phyloP scores from a whole-genome alignment of 1,140 invertebrate species.

The Cydia amplana region DNA sequence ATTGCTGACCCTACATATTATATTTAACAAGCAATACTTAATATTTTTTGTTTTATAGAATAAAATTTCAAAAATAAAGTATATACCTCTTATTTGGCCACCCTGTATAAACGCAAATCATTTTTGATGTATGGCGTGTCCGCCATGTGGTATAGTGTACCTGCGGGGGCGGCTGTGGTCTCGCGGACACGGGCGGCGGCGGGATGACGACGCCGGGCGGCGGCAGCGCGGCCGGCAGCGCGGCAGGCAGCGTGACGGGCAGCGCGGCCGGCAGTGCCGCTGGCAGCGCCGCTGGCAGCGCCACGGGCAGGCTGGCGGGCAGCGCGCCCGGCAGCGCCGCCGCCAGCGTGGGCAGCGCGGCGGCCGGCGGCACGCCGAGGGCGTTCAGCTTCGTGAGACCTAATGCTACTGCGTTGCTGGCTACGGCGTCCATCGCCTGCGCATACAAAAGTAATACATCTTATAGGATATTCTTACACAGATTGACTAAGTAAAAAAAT shows the following conservation, averaged over 20 bases:
- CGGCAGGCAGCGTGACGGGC: constrained; percentile 37
- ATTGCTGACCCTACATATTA: no score
- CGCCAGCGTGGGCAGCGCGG: constrained; percentile 48
- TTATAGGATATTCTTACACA: no score
- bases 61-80: no score
- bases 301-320: constrained; percentile 51
- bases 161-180: constrained; percentile 34
- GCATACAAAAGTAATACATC: background rate
- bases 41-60: no score
- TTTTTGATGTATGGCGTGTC: no score
- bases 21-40: no score
- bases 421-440: constrained; percentile 95
- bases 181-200: constrained; percentile 38
- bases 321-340: constrained; percentile 54
- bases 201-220: constrained; percentile 41
- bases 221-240: constrained; percentile 35
- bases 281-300: constrained; percentile 36
- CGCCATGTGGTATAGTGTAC: no score
- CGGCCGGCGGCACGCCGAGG: constrained; percentile 58
- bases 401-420: constrained; percentile 88
- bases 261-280: constrained; percentile 25
- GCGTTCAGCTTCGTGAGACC: constrained; percentile 81
- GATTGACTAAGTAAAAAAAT: no score
- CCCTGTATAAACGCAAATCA: no score
- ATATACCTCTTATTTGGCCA: no score